Evolutionary conservation across 92 coral and sea anemone genomes (phyloP), one percentile per base, ranked within the genome.

Genomic region (Metridium senile): DNA sequence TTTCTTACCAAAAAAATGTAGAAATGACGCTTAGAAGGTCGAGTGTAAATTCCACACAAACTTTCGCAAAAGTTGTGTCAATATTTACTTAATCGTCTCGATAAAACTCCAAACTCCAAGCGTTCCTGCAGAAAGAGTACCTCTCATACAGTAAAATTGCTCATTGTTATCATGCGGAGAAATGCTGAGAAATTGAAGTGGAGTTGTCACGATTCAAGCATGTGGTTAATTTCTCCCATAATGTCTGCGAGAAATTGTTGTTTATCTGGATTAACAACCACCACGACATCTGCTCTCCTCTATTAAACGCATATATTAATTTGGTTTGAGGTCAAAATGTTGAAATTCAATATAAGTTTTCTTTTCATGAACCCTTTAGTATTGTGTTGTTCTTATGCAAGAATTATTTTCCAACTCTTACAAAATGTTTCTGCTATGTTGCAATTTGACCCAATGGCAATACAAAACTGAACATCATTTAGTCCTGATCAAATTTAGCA

Each of bases 81-180:
- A 83, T 83, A 83, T 83, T 83, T 76, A 70, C 87, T 47, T 58
- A 56, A 46, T 63, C 68, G 78, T 45, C 78, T 35, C 78, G 76
- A 62, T 83, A 70, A 49, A 83, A 77, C 49, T 53, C 28, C 23
- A 27, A n/a, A n/a, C n/a, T n/a, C n/a, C n/a, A n/a, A n/a, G 53
- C 29, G 13, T 58, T 61, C 76, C 68, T 35, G 39, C 16, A 29
- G 31, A 27, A 57, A 57, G 22, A 18, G 20, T 21, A 43, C 43
- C 61, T 32, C 65, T 66, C 33, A 1, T 58, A 35, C 47, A 65
- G 9, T 26, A 7, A 8, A 4, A 39, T 4, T 13, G 49, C 49
- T 59, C 29, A 59, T n/a, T 19, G 1, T 59, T 21, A 26, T 59
- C 65, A 59, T 59, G 65, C 27, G 26, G 65, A 20, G 65, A 21